Evolutionary conservation across 2,113 vertebrate species (phyloP), one percentile per base, ranked within the genome.

Genomic region (Heloderma charlesbogerti): DNA sequence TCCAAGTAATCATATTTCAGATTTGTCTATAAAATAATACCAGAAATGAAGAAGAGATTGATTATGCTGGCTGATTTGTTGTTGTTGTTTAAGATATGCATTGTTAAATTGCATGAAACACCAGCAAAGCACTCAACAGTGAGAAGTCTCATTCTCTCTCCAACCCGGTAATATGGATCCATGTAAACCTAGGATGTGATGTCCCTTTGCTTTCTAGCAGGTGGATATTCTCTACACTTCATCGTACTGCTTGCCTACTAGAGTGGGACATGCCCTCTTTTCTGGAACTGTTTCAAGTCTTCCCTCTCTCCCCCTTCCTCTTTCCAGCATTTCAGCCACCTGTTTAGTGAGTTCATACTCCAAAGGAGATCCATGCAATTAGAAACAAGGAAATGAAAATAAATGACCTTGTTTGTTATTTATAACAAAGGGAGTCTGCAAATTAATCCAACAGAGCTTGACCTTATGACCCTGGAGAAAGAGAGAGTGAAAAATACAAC

Each of bases 381-480:
- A 97, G 96, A 97, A 96, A 96, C 95, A 94, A 96, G 96, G 96
- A 97, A 97, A 98, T 97, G 97, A 97, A 97, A 98, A 98, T 97
- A 97, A 98, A 98, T 97, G 97, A 97, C 97, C 97, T 97, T 96
- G 96, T 96, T 97, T 96, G 96, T 97, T 97, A 97, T 97, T 96
- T 96, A 96, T 96, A 97, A 98, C 97, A 98, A 98, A 98, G 97
- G 95, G 96, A 94, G 95, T 96, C 96, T 96, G 96, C 96, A 97
- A 98, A 97, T 97, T 95, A 97, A 97, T 97, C 96, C 96, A 95
- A 94, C 92, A 92, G 94, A 96, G 96, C 95, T 96, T 97, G 97
- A 97, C 97, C 97, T 97, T 92, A 84, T 96, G 97, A 97, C 97
- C 97, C 51, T 31, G 94, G 96, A 95, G 94, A 97, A 96, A 96